A percentile compares a stretch with the other conserved stretches of the same genome.
phyloP scores from a whole-genome alignment of 2,888 invertebrate genomes.

The Andrena camellia region DNA sequence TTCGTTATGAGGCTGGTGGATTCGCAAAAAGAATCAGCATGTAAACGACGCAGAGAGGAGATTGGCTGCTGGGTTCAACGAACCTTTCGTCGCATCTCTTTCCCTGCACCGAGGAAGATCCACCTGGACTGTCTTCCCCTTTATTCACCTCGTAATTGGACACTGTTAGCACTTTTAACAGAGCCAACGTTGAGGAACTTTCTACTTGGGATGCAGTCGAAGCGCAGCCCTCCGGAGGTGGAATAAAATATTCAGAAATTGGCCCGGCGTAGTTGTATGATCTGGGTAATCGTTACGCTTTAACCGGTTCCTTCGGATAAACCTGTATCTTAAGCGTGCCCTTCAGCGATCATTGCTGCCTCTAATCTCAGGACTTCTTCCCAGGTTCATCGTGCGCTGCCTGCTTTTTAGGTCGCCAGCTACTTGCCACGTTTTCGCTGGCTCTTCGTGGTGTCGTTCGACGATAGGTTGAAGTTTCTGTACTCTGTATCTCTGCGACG shows the following conservation, averaged over 20 bases:
- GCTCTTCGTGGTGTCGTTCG: not conserved
- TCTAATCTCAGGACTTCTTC: not conserved
- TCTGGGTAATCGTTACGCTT: not conserved
- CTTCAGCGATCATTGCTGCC: not conserved
- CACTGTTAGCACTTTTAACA: too few relatives aligned
- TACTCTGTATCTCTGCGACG: not conserved
- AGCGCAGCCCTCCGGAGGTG: too few relatives aligned
- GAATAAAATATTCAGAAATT: too few relatives aligned
- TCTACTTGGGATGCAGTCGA: too few relatives aligned
- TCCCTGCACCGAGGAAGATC: not conserved
- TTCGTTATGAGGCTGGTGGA: slow-evolving; percentile 22
- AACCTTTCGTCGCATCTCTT: not conserved
- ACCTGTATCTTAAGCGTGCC: not conserved
- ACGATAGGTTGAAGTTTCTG: not conserved
- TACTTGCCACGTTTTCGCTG: slow-evolving; percentile 12
- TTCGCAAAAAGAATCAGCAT: slow-evolving; percentile 2
- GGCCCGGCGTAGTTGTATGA: not conserved
- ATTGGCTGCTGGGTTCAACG: not conserved
- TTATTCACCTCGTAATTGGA: too few relatives aligned
- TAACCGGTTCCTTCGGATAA: not conserved
- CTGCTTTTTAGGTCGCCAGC: slow-evolving; percentile 31
- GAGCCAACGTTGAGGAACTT: too few relatives aligned
- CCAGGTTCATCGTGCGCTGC: slow-evolving; percentile 19
- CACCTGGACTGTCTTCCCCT: not conserved
- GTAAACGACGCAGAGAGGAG: not conserved